Evolutionary conservation across 1,140 invertebrate genomes (phyloP), one percentile per base, ranked within the genome.

Genomic region (Cephus cinctus): DNA sequence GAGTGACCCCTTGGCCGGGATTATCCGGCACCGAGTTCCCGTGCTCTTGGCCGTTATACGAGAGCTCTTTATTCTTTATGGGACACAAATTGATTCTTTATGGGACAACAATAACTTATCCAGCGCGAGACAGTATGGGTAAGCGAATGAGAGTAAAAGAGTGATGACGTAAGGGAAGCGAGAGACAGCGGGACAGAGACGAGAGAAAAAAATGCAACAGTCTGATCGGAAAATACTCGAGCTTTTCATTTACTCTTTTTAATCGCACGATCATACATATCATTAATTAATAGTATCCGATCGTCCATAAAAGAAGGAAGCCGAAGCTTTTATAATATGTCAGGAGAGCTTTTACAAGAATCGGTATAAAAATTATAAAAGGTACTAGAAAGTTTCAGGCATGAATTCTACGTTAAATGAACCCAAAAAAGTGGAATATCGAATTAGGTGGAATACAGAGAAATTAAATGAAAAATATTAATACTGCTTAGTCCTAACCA

Each of bases 91-190:
- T 36, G 34, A 36, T 36, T 36, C 34, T 36, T 36, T 36, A 36
- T 36, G 34, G 34, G 34, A 36, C 34, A 36, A 36, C 34, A n/a
- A 36, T 36, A 36, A 36, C 34, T 36, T 36, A 36, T 36, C 19
- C 14, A 36, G n/a, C n/a, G n/a, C n/a, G n/a, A n/a, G n/a, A n/a
- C 14, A 8, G 34, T n/a, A 14, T 12, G 8, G 19, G 19, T 15
- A 36, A 35, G 6, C 12, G 34, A 4, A 18, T 4, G 19, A 12
- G 9, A 36, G 15, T 12, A 18, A 36, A 36, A 8, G 9, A 36
- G 8, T 6, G n/a, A 27, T 6, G 25, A n/a, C 25, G 25, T 27
- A 27, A n/a, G 25, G 25, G 25, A 27, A n/a, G 25, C 6, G 25
- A n/a, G n/a, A n/a, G 34, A 14, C 18, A 6, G 8, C 12, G 1